Evolutionary conservation across 2,113 vertebrate genomes (phyloP).

Genomic region (Sigmodon hispidus): DNA sequence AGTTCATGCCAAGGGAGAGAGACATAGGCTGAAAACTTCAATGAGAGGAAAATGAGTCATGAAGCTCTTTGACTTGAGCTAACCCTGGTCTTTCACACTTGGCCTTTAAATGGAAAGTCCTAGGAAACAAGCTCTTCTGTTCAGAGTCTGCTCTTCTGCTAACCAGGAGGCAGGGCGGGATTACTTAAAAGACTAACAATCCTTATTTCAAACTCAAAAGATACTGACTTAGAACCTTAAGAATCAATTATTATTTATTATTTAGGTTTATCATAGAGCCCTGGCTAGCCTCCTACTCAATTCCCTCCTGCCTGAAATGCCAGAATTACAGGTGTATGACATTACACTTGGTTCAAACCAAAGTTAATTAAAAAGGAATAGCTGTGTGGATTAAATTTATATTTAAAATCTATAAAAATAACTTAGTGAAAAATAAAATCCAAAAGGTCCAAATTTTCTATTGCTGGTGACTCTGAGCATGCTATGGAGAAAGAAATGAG

Average conservation of each 20-base stretch:
- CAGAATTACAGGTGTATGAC: neutral
- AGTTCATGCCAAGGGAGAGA: neutral
- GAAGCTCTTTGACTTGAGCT: neutral
- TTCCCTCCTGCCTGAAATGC: neutral
- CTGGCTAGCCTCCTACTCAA: neutral
- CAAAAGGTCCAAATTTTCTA: neutral
- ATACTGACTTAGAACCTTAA: neutral
- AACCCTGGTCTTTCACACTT: neutral
- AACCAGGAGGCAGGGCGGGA: neutral
- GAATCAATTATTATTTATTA: neutral
- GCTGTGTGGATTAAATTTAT: neutral
- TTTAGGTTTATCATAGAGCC: neutral
- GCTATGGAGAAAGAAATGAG: constrained; percentile 53
- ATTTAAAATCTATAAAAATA: neutral
- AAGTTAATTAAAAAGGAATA: neutral
- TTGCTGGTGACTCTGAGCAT: constrained; percentile 52
- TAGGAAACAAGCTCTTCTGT: neutral
- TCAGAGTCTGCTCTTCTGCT: neutral
- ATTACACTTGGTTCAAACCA: neutral
- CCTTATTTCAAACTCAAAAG: neutral
- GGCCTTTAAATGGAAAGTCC: neutral
- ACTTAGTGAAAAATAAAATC: neutral
- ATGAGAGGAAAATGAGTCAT: constrained; percentile 21
- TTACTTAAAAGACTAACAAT: fast-evolving
- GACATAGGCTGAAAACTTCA: neutral